A percentile compares a stretch with the other conserved stretches of the same genome.
Evolutionary conservation across 2,113 vertebrate genomes (phyloP).

Genomic region (Australoheros scitulus): DNA sequence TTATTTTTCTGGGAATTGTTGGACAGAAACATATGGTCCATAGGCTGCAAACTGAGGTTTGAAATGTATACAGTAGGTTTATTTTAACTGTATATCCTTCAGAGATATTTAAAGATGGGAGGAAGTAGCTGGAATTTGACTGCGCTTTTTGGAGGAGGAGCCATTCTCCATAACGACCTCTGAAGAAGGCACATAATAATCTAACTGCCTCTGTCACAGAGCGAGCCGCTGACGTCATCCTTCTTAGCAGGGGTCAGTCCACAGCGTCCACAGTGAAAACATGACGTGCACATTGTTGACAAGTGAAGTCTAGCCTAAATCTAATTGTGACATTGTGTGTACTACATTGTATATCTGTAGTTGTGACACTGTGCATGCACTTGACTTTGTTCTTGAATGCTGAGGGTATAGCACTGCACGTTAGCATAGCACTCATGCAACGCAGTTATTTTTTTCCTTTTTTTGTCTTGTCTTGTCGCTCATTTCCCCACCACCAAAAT

Average conservation of each 20-base stretch:
- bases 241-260: constrained; percentile 28
- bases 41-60: neutral
- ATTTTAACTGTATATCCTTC: neutral
- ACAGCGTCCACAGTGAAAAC: constrained; percentile 6
- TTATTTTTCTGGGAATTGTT: too few relatives aligned
- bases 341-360: constrained; percentile 23
- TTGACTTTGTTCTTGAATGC: constrained; percentile 41
- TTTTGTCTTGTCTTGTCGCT: neutral
- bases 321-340: constrained; percentile 29
- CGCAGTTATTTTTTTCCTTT: constrained; percentile 21
- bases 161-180: neutral
- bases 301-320: constrained; percentile 41
- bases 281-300: constrained; percentile 34
- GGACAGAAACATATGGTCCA: neutral
- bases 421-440: constrained; percentile 9
- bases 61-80: neutral
- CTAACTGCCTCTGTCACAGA: constrained; percentile 18
- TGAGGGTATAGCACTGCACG: neutral
- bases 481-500: constrained; percentile 17
- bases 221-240: constrained; percentile 6
- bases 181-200: constrained; percentile 18
- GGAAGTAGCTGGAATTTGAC: neutral
- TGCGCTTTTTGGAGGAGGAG: neutral
- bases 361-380: constrained; percentile 31
- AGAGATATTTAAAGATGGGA: neutral